Evolutionary conservation across 2,113 vertebrate genomes (phyloP).

Genomic region (Megaptera novaeangliae): DNA sequence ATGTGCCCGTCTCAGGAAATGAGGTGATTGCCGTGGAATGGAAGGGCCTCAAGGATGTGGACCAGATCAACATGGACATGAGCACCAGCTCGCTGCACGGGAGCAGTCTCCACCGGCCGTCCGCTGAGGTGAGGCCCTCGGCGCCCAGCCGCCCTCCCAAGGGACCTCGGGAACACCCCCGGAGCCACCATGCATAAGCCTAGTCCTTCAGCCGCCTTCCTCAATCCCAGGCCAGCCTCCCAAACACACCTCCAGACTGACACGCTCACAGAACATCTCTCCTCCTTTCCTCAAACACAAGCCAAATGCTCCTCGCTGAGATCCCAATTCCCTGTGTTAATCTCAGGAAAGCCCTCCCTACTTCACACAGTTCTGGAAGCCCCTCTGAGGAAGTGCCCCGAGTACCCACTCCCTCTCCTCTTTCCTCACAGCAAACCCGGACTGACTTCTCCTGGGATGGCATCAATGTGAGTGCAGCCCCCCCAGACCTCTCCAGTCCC

Average conservation of each 20-base stretch:
- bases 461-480: slow-evolving; percentile 93
- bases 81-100: slow-evolving; percentile 86
- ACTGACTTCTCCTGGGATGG: slow-evolving; percentile 99
- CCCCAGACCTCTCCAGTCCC: background rate
- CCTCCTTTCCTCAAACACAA: background rate
- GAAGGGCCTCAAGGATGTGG: slow-evolving; percentile 86
- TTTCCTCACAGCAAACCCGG: slow-evolving; percentile 92
- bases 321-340: background rate
- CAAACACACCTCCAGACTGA: background rate
- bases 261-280: background rate
- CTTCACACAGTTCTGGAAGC: background rate
- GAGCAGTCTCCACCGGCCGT: slow-evolving; percentile 84
- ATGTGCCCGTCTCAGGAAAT: slow-evolving; percentile 68
- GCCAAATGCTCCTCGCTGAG: background rate
- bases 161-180: background rate
- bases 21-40: slow-evolving; percentile 87
- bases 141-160: background rate
- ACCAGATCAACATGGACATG: slow-evolving; percentile 84
- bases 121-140: slow-evolving; percentile 79
- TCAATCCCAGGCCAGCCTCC: background rate
- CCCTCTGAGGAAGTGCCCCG: background rate
- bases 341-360: background rate
- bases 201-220: background rate
- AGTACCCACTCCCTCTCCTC: slow-evolving; percentile 38
- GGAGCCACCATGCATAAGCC: background rate